phyloP scores from a whole-genome alignment of 2,888 invertebrate species.

The Torymus texanus region DNA sequence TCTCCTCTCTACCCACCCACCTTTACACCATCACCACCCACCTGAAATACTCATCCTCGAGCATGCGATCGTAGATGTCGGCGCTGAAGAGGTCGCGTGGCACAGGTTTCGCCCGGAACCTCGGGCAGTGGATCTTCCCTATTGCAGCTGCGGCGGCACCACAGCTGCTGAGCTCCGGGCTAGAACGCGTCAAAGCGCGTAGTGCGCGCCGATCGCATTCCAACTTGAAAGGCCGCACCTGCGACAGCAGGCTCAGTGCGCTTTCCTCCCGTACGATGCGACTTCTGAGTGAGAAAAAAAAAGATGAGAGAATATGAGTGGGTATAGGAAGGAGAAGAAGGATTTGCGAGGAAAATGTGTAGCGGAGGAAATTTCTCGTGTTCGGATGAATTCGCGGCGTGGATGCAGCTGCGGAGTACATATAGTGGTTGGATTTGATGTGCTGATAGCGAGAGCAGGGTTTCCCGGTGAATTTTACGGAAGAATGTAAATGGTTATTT shows the following conservation, averaged over 20 bases:
- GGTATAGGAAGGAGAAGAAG: too few species aligned
- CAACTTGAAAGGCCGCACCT: conserved; percentile 71
- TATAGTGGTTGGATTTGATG: too few species aligned
- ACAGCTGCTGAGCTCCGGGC: conserved; percentile 69
- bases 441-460: too few species aligned
- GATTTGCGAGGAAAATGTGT: too few species aligned
- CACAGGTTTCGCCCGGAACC: conserved; percentile 82
- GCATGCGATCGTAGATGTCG: conserved; percentile 83
- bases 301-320: neutral
- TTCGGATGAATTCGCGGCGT: too few species aligned
- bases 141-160: conserved; percentile 62
- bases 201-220: conserved; percentile 72
- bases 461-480: too few species aligned
- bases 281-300: conserved; percentile 63
- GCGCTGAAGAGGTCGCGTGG: conserved; percentile 84
- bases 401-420: too few species aligned
- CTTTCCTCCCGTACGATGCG: conserved; percentile 72
- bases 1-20: neutral
- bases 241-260: conserved; percentile 70
- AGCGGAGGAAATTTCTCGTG: too few species aligned
- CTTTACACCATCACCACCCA: too few species aligned
- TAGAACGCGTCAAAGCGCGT: conserved; percentile 69
- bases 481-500: too few species aligned
- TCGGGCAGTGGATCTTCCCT: conserved; percentile 58
- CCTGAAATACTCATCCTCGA: conserved; percentile 85